These are phyloP conservation scores for Muntiacus muntjak DNA, from an alignment of 2,113 vertebrate species.

Conservation along the genomic window DNA sequence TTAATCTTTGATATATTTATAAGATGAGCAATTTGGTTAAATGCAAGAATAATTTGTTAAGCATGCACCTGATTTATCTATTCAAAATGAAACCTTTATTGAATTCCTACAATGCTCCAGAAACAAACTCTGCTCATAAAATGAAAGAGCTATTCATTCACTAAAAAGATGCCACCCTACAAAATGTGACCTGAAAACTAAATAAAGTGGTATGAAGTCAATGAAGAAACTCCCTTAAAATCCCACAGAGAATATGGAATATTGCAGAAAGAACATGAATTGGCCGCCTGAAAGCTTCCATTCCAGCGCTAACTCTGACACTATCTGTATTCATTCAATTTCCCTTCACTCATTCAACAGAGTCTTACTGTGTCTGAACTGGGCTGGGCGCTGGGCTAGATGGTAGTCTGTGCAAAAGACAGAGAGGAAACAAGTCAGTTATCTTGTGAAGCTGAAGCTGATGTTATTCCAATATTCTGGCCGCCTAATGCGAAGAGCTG, in stretches of 20 bases:
- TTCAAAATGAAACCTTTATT: background rate
- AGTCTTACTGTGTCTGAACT: background rate
- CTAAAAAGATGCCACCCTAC: background rate
- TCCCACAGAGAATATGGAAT: background rate
- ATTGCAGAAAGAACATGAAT: background rate
- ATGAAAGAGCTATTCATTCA: background rate
- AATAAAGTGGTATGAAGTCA: background rate
- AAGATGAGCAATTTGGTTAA: background rate
- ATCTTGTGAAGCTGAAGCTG: background rate
- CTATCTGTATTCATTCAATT: background rate
- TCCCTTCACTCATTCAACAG: background rate
- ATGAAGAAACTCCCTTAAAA: background rate
- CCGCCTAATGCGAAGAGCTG: background rate
- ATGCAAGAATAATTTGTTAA: background rate
- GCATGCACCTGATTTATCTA: background rate
- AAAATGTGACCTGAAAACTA: background rate
- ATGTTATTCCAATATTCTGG: background rate
- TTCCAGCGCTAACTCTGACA: background rate
- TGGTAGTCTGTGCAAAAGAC: background rate
- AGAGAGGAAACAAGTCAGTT: background rate
- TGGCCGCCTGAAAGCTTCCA: background rate
- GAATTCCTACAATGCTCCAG: background rate
- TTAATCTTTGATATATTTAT: background rate
- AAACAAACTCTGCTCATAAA: background rate
- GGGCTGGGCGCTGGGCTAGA: background rate